phyloP scores from a whole-genome alignment of 2,797 vertebrate species.

The Astyanax mexicanus region DNA sequence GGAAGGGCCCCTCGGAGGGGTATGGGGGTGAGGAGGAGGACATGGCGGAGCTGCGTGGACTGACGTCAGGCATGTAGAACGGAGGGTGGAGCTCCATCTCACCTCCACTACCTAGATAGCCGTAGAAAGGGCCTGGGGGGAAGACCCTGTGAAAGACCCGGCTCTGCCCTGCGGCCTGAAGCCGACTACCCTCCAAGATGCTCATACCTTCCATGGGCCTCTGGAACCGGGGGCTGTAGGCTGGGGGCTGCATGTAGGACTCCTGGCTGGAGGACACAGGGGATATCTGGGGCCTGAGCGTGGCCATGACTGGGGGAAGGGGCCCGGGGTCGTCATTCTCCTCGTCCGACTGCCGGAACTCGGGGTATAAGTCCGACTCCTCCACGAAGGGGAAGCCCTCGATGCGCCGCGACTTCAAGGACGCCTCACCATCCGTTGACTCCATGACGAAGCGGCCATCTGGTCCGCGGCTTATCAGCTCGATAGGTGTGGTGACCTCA shows the following conservation, averaged over 20 bases:
- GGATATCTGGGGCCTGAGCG: slow-evolving; percentile 94
- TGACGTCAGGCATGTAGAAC: slow-evolving; percentile 99
- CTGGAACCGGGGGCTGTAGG: slow-evolving; percentile 97
- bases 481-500: slow-evolving; percentile 95
- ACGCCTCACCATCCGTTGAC: slow-evolving; percentile 78
- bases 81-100: slow-evolving; percentile 89
- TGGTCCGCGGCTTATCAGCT: slow-evolving; percentile 96
- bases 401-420: slow-evolving; percentile 88
- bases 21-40: slow-evolving; percentile 93
- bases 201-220: slow-evolving; percentile 91
- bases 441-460: slow-evolving; percentile 97
- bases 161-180: slow-evolving; percentile 94
- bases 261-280: slow-evolving; percentile 98
- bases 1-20: slow-evolving; percentile 91
- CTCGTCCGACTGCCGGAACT: slow-evolving; percentile 98
- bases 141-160: slow-evolving; percentile 89
- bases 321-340: slow-evolving; percentile 94
- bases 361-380: slow-evolving; percentile 98
- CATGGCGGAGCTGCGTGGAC: slow-evolving; percentile 95
- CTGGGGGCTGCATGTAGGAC: slow-evolving; percentile 95
- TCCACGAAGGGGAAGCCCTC: slow-evolving; percentile 98
- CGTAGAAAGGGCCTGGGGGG: slow-evolving; percentile 94
- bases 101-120: slow-evolving; percentile 93
- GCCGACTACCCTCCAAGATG: slow-evolving; percentile 85
- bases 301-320: slow-evolving; percentile 90